These are phyloP conservation scores for Phaetusa simplex DNA, from an alignment of 2,113 vertebrate genomes.

Conservation along the genomic window DNA sequence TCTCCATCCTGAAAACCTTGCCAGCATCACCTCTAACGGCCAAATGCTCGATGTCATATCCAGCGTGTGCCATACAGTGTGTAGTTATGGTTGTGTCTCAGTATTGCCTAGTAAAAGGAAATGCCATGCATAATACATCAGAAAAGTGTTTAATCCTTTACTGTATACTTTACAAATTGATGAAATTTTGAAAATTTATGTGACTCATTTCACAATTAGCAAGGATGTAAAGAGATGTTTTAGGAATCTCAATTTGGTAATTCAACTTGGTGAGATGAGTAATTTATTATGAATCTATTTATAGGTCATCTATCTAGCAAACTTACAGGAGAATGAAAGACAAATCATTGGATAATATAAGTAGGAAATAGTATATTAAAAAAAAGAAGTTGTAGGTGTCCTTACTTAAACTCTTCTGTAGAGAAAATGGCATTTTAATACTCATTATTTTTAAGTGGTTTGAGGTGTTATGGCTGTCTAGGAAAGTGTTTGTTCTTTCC, in stretches of 20 bases:
- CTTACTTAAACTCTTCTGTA: not conserved
- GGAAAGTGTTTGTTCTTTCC: slow-evolving; percentile 39
- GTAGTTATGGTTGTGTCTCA: not conserved
- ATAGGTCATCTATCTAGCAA: slow-evolving; percentile 4
- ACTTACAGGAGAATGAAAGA: slow-evolving; percentile 28
- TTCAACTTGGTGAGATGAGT: slow-evolving; percentile 28
- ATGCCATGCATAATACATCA: not conserved
- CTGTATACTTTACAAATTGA: not conserved
- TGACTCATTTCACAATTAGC: slow-evolving; percentile 9
- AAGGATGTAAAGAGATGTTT: not conserved
- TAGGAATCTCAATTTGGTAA: slow-evolving; percentile 13
- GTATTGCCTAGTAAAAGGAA: not conserved
- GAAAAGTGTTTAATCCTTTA: not conserved
- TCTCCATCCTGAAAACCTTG: not conserved
- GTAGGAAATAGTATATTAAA: slow-evolving; percentile 20
- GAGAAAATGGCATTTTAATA: not conserved
- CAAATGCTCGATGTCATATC: not conserved
- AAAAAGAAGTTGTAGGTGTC: not conserved
- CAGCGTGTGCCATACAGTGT: accelerated
- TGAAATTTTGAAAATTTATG: not conserved
- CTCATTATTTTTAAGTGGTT: slow-evolving; percentile 21
- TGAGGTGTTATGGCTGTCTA: not conserved
- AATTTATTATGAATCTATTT: slow-evolving; percentile 42
- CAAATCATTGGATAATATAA: slow-evolving; percentile 20
- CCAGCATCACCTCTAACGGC: not conserved